Base-by-base conservation (phyloP, 2,888 invertebrate species). In the Pyrrhia umbra region DNA sequence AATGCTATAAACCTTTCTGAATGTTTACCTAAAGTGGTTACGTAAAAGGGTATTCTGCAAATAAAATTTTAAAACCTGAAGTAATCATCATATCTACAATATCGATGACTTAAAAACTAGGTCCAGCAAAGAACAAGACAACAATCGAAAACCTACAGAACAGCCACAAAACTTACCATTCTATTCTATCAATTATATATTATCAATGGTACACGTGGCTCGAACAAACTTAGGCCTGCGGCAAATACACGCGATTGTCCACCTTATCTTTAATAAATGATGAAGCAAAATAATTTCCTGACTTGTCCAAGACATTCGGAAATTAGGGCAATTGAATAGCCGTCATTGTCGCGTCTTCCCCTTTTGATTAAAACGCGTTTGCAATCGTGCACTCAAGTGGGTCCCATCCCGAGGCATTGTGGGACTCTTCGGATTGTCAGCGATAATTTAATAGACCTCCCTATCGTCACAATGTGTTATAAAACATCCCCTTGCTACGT, bases 361-460 rank as follows among this genome's bases (percentile, higher is more conserved):
- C 69, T 65, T 79, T 78, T 81, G 81, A 83, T 83, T 83, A 81
- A 83, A 83, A 76, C 80, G 77, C 77, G 78, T 67, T 79, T 70
- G 74, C 78, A 59, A 74, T 79, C 74, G 78, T 56, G 59, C 71
- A 61, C 68, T 75, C 57, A 69, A 79, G 82, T 62, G 64, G 56
- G 55, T 23, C 64, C 40, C 54, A 47, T 23, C 61, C 43, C 46
- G 50, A 34, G 61, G 42, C 40, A 52, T 71, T 68, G 78, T 80
- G 74, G 45, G 51, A 49, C 61, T 66, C 65, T 61, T 66, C 49
- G 68, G 59, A 65, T 75, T 58, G 74, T 70, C 71, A 68, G 61
- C 64, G 56, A 75, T 78, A 76, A 82, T 78, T 76, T 78, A 82
- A 82, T 82, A 73, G 73, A 73, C 40, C 56, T 63, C 49, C 68